Base-by-base conservation (phyloP, 1,140 invertebrate species). In the Zaprionus vittiger region DNA sequence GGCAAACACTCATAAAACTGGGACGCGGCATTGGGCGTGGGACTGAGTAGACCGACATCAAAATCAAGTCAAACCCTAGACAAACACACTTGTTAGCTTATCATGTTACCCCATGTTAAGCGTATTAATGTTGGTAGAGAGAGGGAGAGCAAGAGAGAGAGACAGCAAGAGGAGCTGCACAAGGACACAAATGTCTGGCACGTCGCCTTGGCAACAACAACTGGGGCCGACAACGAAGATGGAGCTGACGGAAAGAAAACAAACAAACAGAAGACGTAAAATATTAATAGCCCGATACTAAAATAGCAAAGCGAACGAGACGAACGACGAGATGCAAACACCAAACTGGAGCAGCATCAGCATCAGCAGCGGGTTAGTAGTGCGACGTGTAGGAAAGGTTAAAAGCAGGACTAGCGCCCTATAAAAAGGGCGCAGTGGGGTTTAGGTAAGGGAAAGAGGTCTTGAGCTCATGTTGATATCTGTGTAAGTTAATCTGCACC, bases 11-110 rank as follows among this genome's bases (percentile, higher is more conserved):
- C 31, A 60, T 38, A 49, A 69, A 79, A 62, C 55, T 34, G 41
- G 38, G 57, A 47, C 57, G 24, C 24, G 47, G 17, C 24, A 4
- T 9, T 5, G 14, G 38, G 20, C 38, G 24, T 22, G 20, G 47
- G 44, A 56, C 59, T 62, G 72, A 71, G 24, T 38, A 86, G 60
- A 77, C 72, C 79, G 47, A 83, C 73, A 78, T 80, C 64, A 89
- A 79, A 89, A 84, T 79, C 84, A 79, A 90, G 85, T 85, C 79
- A 85, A 80, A 79, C 72, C 79, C 81, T 84, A 89, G 84, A 81
- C 85, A 89, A 89, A 90, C 84, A 89, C 76, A 82, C 84, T 89
- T 90, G 85, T 89, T 90, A 81, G 85, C 85, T 90, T 89, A 89
- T 91, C 85, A 91, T 89, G 85, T 85, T 90, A 85, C 85, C 79